Percentiles rank a stretch among this genome's conserved stretches.
Evolutionary conservation across 2,797 vertebrate species (phyloP).

Genomic region (Xiphorhynchus erythropygius): DNA sequence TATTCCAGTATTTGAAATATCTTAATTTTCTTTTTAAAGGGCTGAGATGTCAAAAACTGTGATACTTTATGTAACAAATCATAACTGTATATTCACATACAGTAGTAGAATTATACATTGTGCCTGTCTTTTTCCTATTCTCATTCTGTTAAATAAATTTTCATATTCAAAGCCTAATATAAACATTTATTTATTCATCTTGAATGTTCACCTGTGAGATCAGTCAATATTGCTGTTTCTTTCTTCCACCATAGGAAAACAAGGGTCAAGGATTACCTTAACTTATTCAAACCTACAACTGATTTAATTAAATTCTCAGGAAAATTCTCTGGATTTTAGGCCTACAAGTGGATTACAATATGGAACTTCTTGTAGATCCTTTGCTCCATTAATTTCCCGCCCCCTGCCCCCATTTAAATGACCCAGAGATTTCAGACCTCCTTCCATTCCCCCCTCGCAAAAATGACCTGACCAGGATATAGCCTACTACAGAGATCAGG

Average conservation of each 20-base stretch:
- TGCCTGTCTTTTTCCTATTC: background rate
- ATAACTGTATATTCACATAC: background rate
- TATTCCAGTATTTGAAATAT: background rate
- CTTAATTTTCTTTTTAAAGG: background rate
- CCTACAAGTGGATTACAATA: background rate
- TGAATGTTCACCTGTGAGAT: background rate
- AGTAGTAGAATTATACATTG: background rate
- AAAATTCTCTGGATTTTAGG: background rate
- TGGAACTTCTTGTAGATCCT: background rate
- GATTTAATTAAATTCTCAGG: background rate
- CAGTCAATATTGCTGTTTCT: background rate
- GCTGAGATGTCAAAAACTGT: background rate
- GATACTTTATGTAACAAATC: background rate
- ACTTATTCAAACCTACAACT: background rate
- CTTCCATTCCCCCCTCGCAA: background rate
- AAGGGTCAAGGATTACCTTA: background rate
- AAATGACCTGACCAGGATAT: background rate
- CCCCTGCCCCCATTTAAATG: background rate
- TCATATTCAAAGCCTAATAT: background rate
- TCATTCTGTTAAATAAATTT: background rate
- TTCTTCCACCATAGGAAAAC: background rate
- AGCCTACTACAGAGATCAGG: background rate
- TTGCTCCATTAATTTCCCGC: background rate
- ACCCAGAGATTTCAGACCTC: background rate
- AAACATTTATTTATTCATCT: background rate